Conservation (phyloP, 2,113 vertebrate species). For the Notarius lentiginosus region DNA sequence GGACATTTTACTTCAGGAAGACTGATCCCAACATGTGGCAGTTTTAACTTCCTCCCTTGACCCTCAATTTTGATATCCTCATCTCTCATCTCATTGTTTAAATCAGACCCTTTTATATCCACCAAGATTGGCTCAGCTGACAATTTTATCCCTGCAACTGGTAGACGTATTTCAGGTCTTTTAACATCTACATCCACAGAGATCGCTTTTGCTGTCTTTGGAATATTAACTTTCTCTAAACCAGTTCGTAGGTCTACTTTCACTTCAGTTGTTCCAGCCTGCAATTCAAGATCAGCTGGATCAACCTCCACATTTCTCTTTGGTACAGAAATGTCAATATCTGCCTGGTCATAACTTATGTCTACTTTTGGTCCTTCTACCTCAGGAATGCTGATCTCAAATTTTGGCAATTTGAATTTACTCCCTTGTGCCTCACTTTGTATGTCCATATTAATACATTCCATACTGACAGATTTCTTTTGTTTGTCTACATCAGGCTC, state of each 20-base stretch:
- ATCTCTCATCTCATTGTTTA: neutral
- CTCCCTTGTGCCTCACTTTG: constrained; percentile 16
- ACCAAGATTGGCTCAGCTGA: neutral
- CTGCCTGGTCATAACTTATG: too few species aligned
- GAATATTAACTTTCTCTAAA: neutral
- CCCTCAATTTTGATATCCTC: neutral
- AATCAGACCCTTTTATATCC: neutral
- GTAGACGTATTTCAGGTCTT: constrained; percentile 11
- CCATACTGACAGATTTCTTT: neutral
- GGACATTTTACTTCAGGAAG: constrained; percentile 42
- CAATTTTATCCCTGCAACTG: constrained; percentile 2
- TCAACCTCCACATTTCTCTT: too few species aligned
- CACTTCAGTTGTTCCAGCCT: too few species aligned
- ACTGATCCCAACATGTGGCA: constrained; percentile 25
- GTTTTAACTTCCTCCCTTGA: constrained; percentile 5
- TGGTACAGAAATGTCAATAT: too few species aligned
- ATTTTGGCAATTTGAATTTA: constrained; percentile 49
- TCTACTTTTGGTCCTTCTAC: neutral
- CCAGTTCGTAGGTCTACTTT: too few species aligned
- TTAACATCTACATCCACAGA: neutral
- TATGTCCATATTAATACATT: neutral
- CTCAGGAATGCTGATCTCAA: constrained; percentile 44
- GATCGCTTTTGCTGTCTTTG: neutral
- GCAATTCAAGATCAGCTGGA: too few species aligned
- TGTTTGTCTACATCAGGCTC: neutral